Base-by-base conservation (phyloP, 2,888 invertebrate genomes). In the Myopa tessellatipennis region DNA sequence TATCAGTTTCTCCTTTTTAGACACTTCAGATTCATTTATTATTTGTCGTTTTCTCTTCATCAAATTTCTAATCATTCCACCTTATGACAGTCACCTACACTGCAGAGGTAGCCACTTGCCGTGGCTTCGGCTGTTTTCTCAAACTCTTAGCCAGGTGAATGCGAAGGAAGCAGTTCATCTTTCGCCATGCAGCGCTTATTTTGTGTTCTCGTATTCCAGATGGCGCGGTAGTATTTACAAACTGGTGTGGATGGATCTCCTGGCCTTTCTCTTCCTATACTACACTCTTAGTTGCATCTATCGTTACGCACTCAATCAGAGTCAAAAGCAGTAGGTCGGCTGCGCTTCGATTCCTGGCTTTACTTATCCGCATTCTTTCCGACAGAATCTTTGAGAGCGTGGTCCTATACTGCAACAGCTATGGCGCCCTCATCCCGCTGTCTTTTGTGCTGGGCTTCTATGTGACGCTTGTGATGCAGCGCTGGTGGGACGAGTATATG, bases 161-260 rank as follows among this genome's bases (percentile, higher is more conserved):
- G 18, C 3, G 5, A 55, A 6, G 1, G 5, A 14, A 55, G 14
- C 55, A 26, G 26, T 26, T 26, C 26, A 26, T 26, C 26, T 26
- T 1, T 26, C 10, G 55, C 1, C 10, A 55, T 55, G 58, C 5
- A 58, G n/a, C n/a, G 5, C 26, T 16, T 67, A 16, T 67, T 7
- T 67, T 45, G 45, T 45, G 45, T 45, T 45, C 3, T 45, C 40
- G 14, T 38, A 26, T 14, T 55, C 77, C 91, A 96, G 96, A 91
- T 98, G 98, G 98, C 92, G 93, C 81, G 97, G 97, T 52, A 97
- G 97, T 87, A 95, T 98, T 84, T 98, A 97, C 92, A 97, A 97
- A 89, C 90, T 97, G 80, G 94, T 98, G 78, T 97, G 96, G 96
- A 90, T 94, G 81, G 97, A 98, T 88, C 90, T 97, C 71, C 85